Percentiles rank a stretch among this genome's conserved stretches.
Conservation (phyloP, 1,140 invertebrate species). For the Limonius californicus region DNA sequence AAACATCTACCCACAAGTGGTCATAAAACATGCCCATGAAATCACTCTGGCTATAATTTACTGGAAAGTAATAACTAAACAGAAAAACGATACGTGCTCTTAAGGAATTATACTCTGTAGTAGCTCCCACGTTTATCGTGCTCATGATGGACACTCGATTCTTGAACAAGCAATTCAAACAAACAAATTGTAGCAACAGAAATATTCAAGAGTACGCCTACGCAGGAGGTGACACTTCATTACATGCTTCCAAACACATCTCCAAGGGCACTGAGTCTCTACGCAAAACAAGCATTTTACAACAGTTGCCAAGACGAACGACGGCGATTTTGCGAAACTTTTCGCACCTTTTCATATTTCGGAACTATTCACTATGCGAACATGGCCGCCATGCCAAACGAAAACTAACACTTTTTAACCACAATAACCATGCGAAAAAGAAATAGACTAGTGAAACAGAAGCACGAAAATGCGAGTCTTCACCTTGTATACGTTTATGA, state of each 20-base stretch:
- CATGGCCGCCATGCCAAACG: conserved; percentile 44
- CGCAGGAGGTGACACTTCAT: conserved; percentile 5
- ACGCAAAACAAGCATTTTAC: conserved; percentile 9
- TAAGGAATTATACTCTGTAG: conserved; percentile 36
- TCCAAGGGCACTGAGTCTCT: conserved; percentile 13
- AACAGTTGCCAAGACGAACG: conserved; percentile 6
- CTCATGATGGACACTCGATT: conserved; percentile 29
- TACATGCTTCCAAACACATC: conserved; percentile 14
- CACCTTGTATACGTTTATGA: conserved; percentile 44
- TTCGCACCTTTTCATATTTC: conserved; percentile 7
- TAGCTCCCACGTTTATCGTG: conserved; percentile 31
- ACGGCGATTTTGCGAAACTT: conserved; percentile 30
- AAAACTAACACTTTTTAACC: conserved; percentile 35
- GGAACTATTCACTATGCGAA: conserved; percentile 35
- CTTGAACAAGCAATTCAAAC: conserved; percentile 1
- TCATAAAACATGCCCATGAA: conserved; percentile 24
- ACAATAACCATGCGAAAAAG: conserved; percentile 40
- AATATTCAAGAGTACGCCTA: conserved; percentile 15
- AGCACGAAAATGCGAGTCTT: conserved; percentile 39
- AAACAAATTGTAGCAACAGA: conserved; percentile 3
- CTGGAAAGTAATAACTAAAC: conserved; percentile 28
- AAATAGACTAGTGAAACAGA: conserved; percentile 39
- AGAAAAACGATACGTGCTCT: conserved; percentile 44
- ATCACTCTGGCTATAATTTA: conserved; percentile 30
- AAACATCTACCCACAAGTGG: conserved; percentile 7